A percentile compares a stretch with the other conserved stretches of the same genome.
These are phyloP conservation scores for Leptinotarsa tumamoca DNA, from an alignment of 2,888 invertebrate genomes.

Conservation along the genomic window DNA sequence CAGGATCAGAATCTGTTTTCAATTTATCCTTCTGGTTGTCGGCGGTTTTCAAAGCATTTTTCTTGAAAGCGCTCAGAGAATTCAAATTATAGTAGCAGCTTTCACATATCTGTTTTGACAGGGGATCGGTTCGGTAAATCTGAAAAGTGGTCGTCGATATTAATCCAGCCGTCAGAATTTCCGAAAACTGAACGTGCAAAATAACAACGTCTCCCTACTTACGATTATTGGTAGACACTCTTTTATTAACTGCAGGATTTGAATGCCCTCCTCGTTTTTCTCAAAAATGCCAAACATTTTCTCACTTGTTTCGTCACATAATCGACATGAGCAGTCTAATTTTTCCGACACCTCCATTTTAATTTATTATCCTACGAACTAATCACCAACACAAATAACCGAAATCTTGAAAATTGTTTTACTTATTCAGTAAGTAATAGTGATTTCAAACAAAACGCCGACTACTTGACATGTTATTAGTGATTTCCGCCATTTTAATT, in stretches of 20 bases:
- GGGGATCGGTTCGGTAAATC: constrained; percentile 65
- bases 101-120: constrained; percentile 64
- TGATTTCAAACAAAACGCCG: constrained; percentile 56
- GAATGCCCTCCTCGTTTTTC: constrained; percentile 62
- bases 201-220: constrained; percentile 51
- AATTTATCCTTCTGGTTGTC: constrained; percentile 57
- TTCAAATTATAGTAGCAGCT: constrained; percentile 60
- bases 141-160: constrained; percentile 50
- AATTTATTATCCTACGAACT: constrained; percentile 20
- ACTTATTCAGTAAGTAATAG: constrained; percentile 34
- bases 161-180: constrained; percentile 17
- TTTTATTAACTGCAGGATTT: constrained; percentile 63
- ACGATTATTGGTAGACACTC: constrained; percentile 64
- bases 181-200: too few relatives aligned
- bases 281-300: constrained; percentile 64
- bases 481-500: constrained; percentile 56
- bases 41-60: constrained; percentile 56
- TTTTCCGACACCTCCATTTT: constrained; percentile 49
- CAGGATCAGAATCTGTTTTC: constrained; percentile 44
- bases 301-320: constrained; percentile 60
- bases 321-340: constrained; percentile 59
- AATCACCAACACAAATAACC: constrained; percentile 30
- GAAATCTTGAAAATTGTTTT: constrained; percentile 39
- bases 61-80: constrained; percentile 58
- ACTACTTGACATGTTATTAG: constrained; percentile 54